phyloP scores from a whole-genome alignment of 2,797 vertebrate genomes.

The Melanotaenia pygmaea region DNA sequence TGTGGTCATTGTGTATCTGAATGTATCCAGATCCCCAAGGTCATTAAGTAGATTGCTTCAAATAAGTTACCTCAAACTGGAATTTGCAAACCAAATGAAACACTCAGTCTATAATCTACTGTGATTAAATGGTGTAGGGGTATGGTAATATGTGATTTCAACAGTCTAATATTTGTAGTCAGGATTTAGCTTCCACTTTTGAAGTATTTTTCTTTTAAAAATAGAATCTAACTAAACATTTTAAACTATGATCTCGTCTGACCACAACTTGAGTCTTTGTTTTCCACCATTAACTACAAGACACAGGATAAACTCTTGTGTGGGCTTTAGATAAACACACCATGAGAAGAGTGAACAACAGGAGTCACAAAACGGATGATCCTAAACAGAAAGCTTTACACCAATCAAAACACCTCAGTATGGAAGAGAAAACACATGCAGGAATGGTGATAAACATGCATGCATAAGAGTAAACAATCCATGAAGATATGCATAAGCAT shows the following conservation, averaged over 20 bases:
- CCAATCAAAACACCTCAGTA: conserved; percentile 8
- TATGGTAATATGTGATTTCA: conserved; percentile 44
- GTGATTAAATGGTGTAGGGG: conserved; percentile 19
- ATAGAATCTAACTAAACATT: neutral
- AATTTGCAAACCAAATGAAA: conserved; percentile 57
- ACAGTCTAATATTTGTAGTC: conserved; percentile 50
- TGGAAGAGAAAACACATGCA: conserved; percentile 10
- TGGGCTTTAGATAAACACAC: conserved; percentile 46
- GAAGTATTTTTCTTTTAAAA: neutral
- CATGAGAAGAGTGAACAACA: conserved; percentile 23
- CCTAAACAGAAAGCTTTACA: conserved; percentile 35
- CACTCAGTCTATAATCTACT: conserved; percentile 27
- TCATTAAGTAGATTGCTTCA: conserved; percentile 61
- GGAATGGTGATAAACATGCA: conserved; percentile 8
- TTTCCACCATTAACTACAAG: conserved; percentile 30
- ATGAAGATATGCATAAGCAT: conserved; percentile 31
- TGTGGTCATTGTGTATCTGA: conserved; percentile 53
- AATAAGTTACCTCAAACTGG: conserved; percentile 51
- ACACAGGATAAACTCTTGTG: conserved; percentile 16
- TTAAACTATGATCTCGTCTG: conserved; percentile 18
- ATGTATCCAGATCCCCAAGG: conserved; percentile 46
- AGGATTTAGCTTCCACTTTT: conserved; percentile 5
- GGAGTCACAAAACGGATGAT: conserved; percentile 35
- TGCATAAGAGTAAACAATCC: neutral
- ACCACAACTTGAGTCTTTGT: conserved; percentile 11